Evolutionary conservation across 30 jellyfish, hydroid and myxozoan species (phyloP).

Genomic region (Hydractinia symbiolongicarpus): DNA sequence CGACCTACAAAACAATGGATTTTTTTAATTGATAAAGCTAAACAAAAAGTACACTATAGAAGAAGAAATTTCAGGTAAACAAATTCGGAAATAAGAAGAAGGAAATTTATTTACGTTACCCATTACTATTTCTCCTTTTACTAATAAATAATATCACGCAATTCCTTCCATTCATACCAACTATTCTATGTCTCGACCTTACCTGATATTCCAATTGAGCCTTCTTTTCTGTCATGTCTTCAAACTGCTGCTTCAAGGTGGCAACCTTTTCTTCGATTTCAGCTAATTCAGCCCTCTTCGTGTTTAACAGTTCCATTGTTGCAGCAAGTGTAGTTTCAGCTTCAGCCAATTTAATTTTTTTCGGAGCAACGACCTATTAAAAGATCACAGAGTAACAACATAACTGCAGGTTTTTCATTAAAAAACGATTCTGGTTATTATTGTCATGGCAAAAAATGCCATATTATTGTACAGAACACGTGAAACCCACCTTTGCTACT

Average conservation of each 20-base stretch:
- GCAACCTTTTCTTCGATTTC: constrained; percentile 92
- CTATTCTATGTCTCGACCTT: no score
- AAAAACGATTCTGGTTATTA: not conserved
- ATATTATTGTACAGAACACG: not conserved
- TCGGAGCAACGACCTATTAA: constrained; percentile 86
- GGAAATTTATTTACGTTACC: no score
- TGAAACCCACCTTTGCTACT: constrained; percentile 75
- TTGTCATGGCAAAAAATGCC: not conserved
- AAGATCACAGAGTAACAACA: not conserved
- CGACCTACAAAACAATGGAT: constrained; percentile 46
- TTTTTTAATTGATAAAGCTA: not conserved
- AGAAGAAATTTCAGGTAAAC: not conserved
- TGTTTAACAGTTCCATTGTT: constrained; percentile 56
- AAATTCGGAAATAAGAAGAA: no score
- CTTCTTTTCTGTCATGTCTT: constrained; percentile 87
- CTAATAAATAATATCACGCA: no score
- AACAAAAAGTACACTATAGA: not conserved
- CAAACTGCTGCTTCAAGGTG: constrained; percentile 61
- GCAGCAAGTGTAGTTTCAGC: constrained; percentile 72
- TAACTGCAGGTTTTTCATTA: not conserved
- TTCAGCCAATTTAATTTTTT: constrained; percentile 78
- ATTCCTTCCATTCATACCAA: no score
- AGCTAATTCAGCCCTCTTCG: constrained; percentile 73
- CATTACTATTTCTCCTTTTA: no score
- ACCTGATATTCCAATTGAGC: constrained; percentile 83